Evolutionary conservation across 1,140 invertebrate species (phyloP), one percentile per base, ranked within the genome.

Genomic region (Andrena cerasifolii): DNA sequence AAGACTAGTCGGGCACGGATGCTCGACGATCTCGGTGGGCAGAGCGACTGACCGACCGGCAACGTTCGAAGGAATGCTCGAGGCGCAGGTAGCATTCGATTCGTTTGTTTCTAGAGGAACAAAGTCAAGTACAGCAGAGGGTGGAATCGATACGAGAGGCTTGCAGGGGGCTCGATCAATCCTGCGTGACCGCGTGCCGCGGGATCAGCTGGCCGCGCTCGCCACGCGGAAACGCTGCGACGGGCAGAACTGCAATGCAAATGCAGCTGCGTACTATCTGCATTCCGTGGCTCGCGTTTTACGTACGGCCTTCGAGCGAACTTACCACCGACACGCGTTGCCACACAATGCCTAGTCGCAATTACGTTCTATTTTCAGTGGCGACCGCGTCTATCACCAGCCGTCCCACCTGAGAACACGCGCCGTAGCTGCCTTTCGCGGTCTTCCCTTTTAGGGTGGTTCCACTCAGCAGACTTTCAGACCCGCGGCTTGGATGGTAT

Each of bases 351-450:
- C 24, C 33, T 45, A 3, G 14, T 21, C 40, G 62, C 45, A 47
- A 47, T 65, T 65, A 47, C 45, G 31, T 65, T 45, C 62, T 65
- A 65, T 65, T 65, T 65, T 61, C 62, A 49, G 62, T 47, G 40
- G 24, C 58, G 31, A 26, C 36, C 31, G 61, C 21, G 40, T 26
- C 14, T 18, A 28, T 8, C 33, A n/a, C 36, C 36, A 40, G 36
- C 36, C n/a, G n/a, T n/a, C n/a, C n/a, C n/a, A n/a, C n/a, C n/a
- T n/a, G n/a, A n/a, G n/a, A n/a, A n/a, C n/a, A n/a, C n/a, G n/a
- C n/a, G n/a, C n/a, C n/a, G n/a, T n/a, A n/a, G n/a, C n/a, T n/a
- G n/a, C n/a, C n/a, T n/a, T n/a, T n/a, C n/a, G n/a, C n/a, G n/a
- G n/a, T n/a, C n/a, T n/a, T n/a, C n/a, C n/a, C n/a, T n/a, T n/a